phyloP scores from a whole-genome alignment of 1,140 invertebrate species.

The Calycopis cecrops region DNA sequence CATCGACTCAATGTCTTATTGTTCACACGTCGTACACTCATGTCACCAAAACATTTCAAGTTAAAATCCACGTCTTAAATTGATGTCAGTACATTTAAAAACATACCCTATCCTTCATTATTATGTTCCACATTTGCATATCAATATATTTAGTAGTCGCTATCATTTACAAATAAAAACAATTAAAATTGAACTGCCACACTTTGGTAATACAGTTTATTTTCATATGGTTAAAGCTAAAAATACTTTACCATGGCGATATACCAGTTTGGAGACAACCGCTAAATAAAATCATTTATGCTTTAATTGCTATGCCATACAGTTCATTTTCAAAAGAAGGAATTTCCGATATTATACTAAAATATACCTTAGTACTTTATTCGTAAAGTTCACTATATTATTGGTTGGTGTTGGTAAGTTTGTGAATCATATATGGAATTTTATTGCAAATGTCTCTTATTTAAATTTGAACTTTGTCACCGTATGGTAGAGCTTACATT shows the following conservation, averaged over 20 bases:
- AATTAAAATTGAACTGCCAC: conserved; percentile 25
- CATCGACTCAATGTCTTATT: conserved; percentile 32
- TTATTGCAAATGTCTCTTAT: not conserved
- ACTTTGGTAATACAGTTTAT: conserved; percentile 15
- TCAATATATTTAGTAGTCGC: conserved; percentile 11
- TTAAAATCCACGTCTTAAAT: conserved; percentile 31
- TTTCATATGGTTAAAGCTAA: conserved; percentile 19
- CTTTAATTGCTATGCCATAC: conserved; percentile 15
- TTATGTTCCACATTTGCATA: conserved; percentile 40
- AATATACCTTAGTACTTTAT: not conserved
- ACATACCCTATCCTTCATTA: conserved; percentile 19
- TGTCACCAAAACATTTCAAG: conserved; percentile 68
- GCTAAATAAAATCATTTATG: conserved; percentile 12
- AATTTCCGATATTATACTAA: not conserved
- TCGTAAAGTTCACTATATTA: not conserved
- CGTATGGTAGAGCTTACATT: not conserved
- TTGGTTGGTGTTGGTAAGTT: conserved; percentile 8
- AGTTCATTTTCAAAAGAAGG: conserved; percentile 13
- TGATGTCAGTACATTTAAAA: conserved; percentile 21
- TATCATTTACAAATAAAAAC: conserved; percentile 3
- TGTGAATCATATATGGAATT: conserved; percentile 9
- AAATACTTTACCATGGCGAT: conserved; percentile 3
- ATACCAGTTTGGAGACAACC: conserved; percentile 1
- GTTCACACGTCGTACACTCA: conserved; percentile 37
- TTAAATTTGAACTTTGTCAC: conserved; percentile 10